Evolutionary conservation across 1,140 invertebrate species (phyloP), one percentile per base, ranked within the genome.

Genomic region (Drosophila mayri): DNA sequence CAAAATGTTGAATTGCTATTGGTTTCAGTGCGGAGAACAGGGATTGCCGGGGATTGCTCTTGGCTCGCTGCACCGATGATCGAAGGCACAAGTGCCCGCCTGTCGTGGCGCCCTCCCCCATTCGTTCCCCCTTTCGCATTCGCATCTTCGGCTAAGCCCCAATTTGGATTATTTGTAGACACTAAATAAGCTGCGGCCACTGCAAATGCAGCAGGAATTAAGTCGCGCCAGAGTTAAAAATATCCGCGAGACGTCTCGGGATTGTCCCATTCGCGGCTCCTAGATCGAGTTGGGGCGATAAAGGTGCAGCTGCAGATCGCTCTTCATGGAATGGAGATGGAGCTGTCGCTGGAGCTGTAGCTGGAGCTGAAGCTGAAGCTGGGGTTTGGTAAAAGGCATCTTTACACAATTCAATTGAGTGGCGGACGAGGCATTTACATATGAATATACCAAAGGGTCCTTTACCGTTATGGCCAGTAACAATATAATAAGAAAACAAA

Each of bases 401-500:
- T 59, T 44, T 57, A 41, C 58, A 77, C 55, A 79, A 79, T 79
- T 79, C 66, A 79, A 79, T 72, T 72, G 76, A 73, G 76, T 78
- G 57, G 73, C 73, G 52, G 52, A 50, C 43, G 43, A 22, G 43
- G 22, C 68, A 72, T 79, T 79, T 79, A 64, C 76, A 79, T 79
- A 78, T 78, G 75, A 78, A 71, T 78, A 64, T 78, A 79, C 68
- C 70, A 73, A 79, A 79, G 76, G 72, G 76, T 79, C 76, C 76
- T 78, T 76, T 77, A 68, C 74, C 64, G 75, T 76, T 64, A 41
- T 38, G 64, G 74, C 50, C 50, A 57, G 66, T 68, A 77, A 78
- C 64, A 78, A 78, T 73, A 72, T 59, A 65, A 72, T 72, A 66
- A 62, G 63, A 71, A 75, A 59, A 78, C 44, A 68, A 57, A 44